phyloP scores from a whole-genome alignment of 1,140 invertebrate genomes.

The Drosophila ananassae region DNA sequence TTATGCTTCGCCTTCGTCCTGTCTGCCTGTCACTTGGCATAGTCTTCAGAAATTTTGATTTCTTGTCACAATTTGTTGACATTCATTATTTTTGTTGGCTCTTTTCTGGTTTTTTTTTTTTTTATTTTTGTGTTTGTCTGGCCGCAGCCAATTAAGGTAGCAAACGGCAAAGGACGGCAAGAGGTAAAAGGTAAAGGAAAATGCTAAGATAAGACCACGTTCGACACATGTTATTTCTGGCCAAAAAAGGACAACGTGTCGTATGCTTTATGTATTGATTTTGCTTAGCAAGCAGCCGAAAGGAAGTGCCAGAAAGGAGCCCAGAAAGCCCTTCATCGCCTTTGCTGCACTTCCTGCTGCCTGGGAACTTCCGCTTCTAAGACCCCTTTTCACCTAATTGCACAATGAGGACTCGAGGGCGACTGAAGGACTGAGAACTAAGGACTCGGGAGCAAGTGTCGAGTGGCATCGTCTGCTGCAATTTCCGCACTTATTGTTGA shows the following conservation, averaged over 20 bases:
- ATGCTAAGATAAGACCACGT: constrained; percentile 44
- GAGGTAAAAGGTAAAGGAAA: constrained; percentile 2
- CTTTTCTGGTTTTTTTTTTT: not conserved
- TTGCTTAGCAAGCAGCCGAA: constrained; percentile 58
- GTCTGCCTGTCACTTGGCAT: constrained; percentile 45
- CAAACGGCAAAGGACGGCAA: constrained; percentile 45
- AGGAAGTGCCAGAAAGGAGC: not conserved
- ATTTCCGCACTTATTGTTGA: constrained; percentile 75
- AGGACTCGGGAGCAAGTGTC: constrained; percentile 23
- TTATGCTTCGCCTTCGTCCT: constrained; percentile 4
- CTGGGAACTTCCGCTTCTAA: constrained; percentile 54
- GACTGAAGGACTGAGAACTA: constrained; percentile 5
- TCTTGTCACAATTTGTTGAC: constrained; percentile 82
- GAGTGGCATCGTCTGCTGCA: constrained; percentile 59
- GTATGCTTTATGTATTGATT: constrained; percentile 74
- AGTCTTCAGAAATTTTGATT: constrained; percentile 72
- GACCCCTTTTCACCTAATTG: constrained; percentile 68
- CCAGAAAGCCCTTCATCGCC: constrained; percentile 40
- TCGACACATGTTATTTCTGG: constrained; percentile 38
- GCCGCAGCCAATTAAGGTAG: constrained; percentile 73
- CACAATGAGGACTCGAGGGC: constrained; percentile 54
- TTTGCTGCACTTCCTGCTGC: constrained; percentile 67
- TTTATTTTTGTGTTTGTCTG: constrained; percentile 25
- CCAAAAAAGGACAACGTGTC: constrained; percentile 46
- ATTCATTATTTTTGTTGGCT: constrained; percentile 66